These are phyloP conservation scores for Agrypnus murinus DNA, from an alignment of 2,888 invertebrate genomes.

Conservation along the genomic window DNA sequence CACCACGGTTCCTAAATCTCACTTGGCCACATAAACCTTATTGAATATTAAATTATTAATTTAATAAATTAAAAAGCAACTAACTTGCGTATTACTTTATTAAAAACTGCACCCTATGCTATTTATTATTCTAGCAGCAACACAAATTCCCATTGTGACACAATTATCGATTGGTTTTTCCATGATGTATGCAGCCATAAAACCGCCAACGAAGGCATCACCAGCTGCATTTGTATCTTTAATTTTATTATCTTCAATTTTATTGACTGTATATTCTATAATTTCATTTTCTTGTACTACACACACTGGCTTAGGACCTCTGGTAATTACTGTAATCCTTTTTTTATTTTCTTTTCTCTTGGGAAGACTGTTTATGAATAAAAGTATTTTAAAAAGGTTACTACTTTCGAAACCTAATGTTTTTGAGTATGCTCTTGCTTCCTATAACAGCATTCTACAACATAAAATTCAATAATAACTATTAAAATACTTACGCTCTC, in stretches of 20 bases:
- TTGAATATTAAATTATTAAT: no score
- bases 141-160: conserved; percentile 52
- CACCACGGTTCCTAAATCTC: no score
- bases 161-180: conserved; percentile 51
- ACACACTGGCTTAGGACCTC: conserved; percentile 55
- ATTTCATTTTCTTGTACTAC: conserved; percentile 36
- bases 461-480: not conserved
- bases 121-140: conserved; percentile 52
- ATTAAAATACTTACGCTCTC: conserved; percentile 55
- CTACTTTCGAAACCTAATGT: conserved; percentile 28
- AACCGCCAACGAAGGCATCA: conserved; percentile 62
- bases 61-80: no score
- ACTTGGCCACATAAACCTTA: no score
- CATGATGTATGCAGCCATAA: conserved; percentile 53
- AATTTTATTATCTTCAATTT: conserved; percentile 46
- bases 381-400: conserved; percentile 9
- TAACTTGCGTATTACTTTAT: not conserved
- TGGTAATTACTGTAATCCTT: conserved; percentile 55
- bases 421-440: conserved; percentile 54
- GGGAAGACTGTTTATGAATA: conserved; percentile 26
- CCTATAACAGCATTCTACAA: conserved; percentile 52
- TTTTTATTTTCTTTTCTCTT: conserved; percentile 33
- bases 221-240: conserved; percentile 62
- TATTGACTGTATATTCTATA: conserved; percentile 50
- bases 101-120: conserved; percentile 55